Percentiles rank a stretch among this genome's conserved stretches.
These are phyloP conservation scores for Columba livia DNA, from an alignment of 2,113 vertebrate species.

Conservation along the genomic window DNA sequence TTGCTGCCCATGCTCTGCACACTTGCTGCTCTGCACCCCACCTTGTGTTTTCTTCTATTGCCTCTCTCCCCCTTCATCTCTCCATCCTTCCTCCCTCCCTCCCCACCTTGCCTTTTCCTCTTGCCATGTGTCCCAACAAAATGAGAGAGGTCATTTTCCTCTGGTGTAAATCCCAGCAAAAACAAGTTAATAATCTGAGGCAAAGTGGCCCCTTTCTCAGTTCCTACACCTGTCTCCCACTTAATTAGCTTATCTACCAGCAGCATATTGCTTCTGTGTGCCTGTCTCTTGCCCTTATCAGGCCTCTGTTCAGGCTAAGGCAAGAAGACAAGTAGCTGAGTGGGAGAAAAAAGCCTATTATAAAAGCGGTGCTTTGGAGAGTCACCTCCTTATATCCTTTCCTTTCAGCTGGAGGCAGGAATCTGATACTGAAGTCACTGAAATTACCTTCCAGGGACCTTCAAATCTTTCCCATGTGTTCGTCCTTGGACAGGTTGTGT, in stretches of 20 bases:
- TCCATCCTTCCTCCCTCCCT: not conserved
- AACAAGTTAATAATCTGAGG: conserved; percentile 35
- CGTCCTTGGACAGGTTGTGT: not conserved
- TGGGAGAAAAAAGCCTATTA: conserved; percentile 61
- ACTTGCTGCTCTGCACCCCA: accelerated
- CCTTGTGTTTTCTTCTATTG: accelerated
- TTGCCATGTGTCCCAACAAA: not conserved
- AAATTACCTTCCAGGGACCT: conserved; percentile 40
- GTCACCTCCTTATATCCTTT: conserved; percentile 55
- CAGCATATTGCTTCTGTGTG: conserved; percentile 31
- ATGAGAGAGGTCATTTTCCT: not conserved
- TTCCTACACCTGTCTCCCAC: conserved; percentile 33
- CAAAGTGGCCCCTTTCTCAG: conserved; percentile 28
- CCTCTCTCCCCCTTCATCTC: not conserved
- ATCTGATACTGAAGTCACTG: conserved; percentile 13
- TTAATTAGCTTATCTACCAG: conserved; percentile 61
- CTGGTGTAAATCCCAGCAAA: conserved; percentile 34
- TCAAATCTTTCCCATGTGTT: not conserved
- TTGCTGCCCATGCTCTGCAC: not conserved
- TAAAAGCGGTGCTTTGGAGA: conserved; percentile 46
- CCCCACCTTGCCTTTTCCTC: not conserved
- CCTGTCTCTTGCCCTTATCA: conserved; percentile 58
- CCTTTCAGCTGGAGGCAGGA: conserved; percentile 44
- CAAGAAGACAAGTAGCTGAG: conserved; percentile 66
- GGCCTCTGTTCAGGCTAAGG: conserved; percentile 46